These are phyloP conservation scores for Agapostemon virescens DNA, from an alignment of 2,888 invertebrate species.

Conservation along the genomic window DNA sequence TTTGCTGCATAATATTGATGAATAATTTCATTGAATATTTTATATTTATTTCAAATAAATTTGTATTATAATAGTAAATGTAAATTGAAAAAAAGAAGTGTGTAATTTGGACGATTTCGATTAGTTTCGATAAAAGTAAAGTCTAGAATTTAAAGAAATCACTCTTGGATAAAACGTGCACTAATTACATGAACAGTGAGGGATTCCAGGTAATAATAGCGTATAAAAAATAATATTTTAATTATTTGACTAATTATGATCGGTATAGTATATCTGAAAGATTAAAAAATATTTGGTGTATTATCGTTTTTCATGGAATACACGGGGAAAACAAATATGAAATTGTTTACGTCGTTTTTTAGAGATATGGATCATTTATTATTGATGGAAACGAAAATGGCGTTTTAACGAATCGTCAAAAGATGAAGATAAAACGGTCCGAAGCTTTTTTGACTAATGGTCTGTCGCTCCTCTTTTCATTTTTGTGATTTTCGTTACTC, in stretches of 20 bases:
- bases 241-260: no score
- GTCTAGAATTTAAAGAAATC: no score
- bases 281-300: no score
- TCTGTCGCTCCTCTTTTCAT: background rate
- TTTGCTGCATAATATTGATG: background rate
- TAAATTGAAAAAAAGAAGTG: no score
- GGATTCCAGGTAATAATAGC: no score
- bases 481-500: background rate
- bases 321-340: background rate
- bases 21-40: background rate
- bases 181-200: no score
- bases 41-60: background rate
- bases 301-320: no score
- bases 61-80: background rate
- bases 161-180: no score
- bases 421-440: background rate
- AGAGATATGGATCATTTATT: background rate
- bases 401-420: background rate
- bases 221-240: no score
- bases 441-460: background rate
- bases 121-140: no score
- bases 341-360: background rate
- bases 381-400: background rate
- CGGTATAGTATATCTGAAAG: no score
- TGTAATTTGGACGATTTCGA: no score